Evolutionary conservation across 1,140 invertebrate genomes (phyloP).

Genomic region (Pseudoatta argentina): DNA sequence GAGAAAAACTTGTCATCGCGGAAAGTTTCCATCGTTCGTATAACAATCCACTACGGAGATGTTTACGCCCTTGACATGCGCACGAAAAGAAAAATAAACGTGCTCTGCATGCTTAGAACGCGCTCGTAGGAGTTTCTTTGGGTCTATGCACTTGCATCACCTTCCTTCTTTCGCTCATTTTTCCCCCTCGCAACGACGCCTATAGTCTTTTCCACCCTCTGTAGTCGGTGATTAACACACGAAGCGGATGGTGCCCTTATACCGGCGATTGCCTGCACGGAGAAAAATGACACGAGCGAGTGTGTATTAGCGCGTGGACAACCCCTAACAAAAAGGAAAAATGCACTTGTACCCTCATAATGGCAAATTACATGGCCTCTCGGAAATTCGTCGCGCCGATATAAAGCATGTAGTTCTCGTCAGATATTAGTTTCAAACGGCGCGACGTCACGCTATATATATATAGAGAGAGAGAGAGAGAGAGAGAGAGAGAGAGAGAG

Average conservation of each 20-base stretch:
- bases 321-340: slow-evolving; percentile 24
- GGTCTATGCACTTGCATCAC: slow-evolving; percentile 22
- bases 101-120: slow-evolving; percentile 35
- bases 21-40: slow-evolving; percentile 18
- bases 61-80: slow-evolving; percentile 57
- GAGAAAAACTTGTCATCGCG: background rate
- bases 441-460: too few relatives aligned
- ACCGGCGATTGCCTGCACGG: slow-evolving; percentile 56
- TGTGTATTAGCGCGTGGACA: slow-evolving; percentile 6
- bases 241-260: slow-evolving; percentile 57
- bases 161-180: slow-evolving; percentile 53
- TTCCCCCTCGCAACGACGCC: slow-evolving; percentile 22
- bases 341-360: background rate
- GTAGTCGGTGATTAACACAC: slow-evolving; percentile 67
- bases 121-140: background rate
- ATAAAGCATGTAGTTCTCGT: background rate
- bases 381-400: slow-evolving; percentile 43
- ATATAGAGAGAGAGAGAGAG: too few relatives aligned
- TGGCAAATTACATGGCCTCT: slow-evolving; percentile 9
- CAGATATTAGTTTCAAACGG: slow-evolving; percentile 9
- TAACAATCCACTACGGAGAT: slow-evolving; percentile 53
- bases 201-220: slow-evolving; percentile 63
- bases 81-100: slow-evolving; percentile 57
- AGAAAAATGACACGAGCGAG: slow-evolving; percentile 32
- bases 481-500: too few relatives aligned